Evolutionary conservation across 2,888 invertebrate genomes (phyloP).

Genomic region (Oxystoma pomonae): DNA sequence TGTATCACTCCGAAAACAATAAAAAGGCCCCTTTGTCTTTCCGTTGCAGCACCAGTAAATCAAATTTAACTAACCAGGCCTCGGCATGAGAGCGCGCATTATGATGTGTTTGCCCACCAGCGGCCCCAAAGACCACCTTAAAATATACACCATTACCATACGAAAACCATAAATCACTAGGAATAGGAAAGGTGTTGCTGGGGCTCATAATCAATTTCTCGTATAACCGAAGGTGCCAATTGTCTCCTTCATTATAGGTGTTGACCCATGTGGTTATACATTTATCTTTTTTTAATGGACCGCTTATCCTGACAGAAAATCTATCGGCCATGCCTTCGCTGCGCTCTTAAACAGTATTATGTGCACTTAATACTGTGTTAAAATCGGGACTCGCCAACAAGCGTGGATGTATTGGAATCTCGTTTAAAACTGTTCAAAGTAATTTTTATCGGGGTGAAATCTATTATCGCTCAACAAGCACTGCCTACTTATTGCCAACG

Average conservation of each 20-base stretch:
- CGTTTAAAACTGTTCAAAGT: background rate
- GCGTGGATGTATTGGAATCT: background rate
- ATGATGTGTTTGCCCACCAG: background rate
- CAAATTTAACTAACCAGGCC: background rate
- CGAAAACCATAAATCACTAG: conserved; percentile 34
- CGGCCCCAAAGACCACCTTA: conserved; percentile 10
- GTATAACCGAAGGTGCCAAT: conserved; percentile 34
- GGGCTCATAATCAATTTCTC: conserved; percentile 43
- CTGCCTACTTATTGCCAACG: background rate
- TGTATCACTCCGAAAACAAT: no score
- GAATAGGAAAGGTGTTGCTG: conserved; percentile 31
- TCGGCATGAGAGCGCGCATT: background rate
- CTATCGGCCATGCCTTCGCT: background rate
- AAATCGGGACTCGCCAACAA: no score
- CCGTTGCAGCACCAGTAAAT: background rate
- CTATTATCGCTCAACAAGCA: background rate
- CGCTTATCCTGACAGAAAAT: background rate
- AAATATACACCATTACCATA: conserved; percentile 41
- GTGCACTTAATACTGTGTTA: background rate
- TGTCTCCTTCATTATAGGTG: conserved; percentile 19
- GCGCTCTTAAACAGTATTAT: no score
- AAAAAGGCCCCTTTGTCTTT: background rate
- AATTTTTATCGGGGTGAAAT: background rate
- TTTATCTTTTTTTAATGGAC: conserved; percentile 18
- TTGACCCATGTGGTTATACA: conserved; percentile 19